Base-by-base conservation (phyloP, 2,888 invertebrate species). In the Deilephila elpenor region DNA sequence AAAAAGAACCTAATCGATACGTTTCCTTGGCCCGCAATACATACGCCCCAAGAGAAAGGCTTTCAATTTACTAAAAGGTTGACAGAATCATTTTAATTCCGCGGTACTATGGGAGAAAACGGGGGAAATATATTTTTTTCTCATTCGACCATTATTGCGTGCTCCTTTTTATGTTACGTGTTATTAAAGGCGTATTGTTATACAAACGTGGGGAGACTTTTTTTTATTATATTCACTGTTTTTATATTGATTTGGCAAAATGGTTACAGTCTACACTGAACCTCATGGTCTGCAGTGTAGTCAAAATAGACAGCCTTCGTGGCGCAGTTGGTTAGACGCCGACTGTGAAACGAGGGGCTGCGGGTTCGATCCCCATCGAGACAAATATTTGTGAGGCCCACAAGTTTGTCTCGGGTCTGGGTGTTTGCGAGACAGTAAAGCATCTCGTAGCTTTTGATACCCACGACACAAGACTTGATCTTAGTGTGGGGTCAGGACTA, bases 61-160 rank as follows among this genome's bases (percentile, higher is more conserved):
- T 75, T 76, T 72, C 77, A 77, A 75, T 77, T 70, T 59, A 73
- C 74, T 77, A 77, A 77, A 75, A 77, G 75, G 73, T 74, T 67
- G 44, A 75, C 74, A 73, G 73, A 73, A 73, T 73, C 44, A 70
- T 73, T 73, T 73, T 73, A 73, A 73, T 73, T 60, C 37, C 37
- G 32, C 25, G 32, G 60, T 60, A 32, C 29, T 59, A 14, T 61
- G 44, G 20, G 32, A 44, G 44, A 11, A 14, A 73, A 67, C 32
- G 44, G 60, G 51, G 37, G 44, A 20, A 51, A 53, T 62, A n/a
- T 56, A n/a, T 62, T 72, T 71, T 60, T 53, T 61, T 61, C 61
- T 70, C 14, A 20, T 71, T 60, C 59, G 64, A 51, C 32, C 44
- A 67, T 67, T 67, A 56, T 56, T 56, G 67, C 44, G 25, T 0